Percentiles rank a stretch among this genome's conserved stretches.
Conservation (phyloP, 2,888 invertebrate genomes). For the Colletes collaris region DNA sequence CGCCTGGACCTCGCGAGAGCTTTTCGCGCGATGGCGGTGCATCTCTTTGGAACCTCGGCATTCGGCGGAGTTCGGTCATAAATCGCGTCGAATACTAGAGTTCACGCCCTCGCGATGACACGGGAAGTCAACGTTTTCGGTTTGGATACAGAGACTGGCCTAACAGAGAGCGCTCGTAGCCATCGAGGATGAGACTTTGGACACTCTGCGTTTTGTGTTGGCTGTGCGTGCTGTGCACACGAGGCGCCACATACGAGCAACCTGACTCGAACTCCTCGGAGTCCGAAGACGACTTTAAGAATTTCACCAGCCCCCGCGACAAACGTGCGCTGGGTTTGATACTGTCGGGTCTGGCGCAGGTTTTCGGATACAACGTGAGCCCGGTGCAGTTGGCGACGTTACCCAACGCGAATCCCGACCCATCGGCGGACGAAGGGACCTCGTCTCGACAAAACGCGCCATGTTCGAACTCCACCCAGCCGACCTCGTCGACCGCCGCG, state of each 20-base stretch:
- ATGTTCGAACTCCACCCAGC: not conserved
- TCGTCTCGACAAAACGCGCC: not conserved
- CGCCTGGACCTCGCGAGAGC: not conserved
- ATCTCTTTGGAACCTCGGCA: too few species aligned
- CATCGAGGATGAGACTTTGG: constrained; percentile 35
- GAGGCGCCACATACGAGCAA: not conserved
- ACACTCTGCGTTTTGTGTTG: constrained; percentile 32
- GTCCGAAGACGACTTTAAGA: not conserved
- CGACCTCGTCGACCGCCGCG: constrained; percentile 35
- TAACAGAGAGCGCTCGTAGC: constrained; percentile 3
- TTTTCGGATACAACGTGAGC: constrained; percentile 77
- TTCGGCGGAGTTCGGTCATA: too few species aligned
- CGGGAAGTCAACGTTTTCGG: too few species aligned
- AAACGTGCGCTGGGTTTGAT: constrained; percentile 79
- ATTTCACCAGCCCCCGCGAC: constrained; percentile 69
- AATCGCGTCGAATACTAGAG: too few species aligned
- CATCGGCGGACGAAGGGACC: constrained; percentile 2
- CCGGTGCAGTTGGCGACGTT: constrained; percentile 76
- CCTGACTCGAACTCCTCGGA: not conserved
- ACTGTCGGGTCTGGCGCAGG: constrained; percentile 78
- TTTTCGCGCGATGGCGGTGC: constrained; percentile 17
- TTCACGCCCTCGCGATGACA: too few species aligned
- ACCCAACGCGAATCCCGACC: constrained; percentile 65
- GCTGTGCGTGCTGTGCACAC: constrained; percentile 40
- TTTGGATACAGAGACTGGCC: too few species aligned